These are phyloP conservation scores for Bufotes viridis DNA, from an alignment of 2,797 vertebrate genomes.

Conservation along the genomic window DNA sequence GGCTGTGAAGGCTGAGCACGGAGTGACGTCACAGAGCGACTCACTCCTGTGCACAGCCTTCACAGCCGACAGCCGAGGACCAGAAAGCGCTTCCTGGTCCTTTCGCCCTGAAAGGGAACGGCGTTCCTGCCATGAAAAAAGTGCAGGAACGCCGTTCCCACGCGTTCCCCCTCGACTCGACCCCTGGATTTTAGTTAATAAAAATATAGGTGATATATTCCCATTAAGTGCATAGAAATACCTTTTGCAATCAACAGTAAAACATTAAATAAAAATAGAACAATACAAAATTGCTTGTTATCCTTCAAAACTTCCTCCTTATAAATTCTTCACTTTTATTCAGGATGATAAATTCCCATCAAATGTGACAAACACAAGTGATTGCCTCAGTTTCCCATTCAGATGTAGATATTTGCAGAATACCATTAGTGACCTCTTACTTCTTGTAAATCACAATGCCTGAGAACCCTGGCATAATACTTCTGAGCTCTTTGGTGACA, in stretches of 20 bases:
- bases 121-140: no score
- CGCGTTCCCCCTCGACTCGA: no score
- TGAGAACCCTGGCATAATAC: constrained; percentile 32
- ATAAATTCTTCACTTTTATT: background rate
- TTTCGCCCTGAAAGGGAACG: no score
- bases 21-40: no score
- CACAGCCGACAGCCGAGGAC: no score
- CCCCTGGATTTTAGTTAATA: no score
- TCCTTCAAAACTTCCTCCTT: background rate
- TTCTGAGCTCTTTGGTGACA: constrained; percentile 30
- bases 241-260: background rate
- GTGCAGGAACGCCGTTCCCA: no score
- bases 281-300: background rate
- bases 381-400: background rate
- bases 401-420: background rate
- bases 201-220: no score
- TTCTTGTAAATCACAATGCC: constrained; percentile 17
- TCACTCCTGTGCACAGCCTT: no score
- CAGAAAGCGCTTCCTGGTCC: no score
- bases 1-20: no score
- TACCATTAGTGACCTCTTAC: background rate
- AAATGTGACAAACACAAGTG: background rate
- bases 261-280: background rate
- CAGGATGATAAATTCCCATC: background rate
- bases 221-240: background rate